Conservation (phyloP, 2,113 vertebrate species). For the Alethe castanea region DNA sequence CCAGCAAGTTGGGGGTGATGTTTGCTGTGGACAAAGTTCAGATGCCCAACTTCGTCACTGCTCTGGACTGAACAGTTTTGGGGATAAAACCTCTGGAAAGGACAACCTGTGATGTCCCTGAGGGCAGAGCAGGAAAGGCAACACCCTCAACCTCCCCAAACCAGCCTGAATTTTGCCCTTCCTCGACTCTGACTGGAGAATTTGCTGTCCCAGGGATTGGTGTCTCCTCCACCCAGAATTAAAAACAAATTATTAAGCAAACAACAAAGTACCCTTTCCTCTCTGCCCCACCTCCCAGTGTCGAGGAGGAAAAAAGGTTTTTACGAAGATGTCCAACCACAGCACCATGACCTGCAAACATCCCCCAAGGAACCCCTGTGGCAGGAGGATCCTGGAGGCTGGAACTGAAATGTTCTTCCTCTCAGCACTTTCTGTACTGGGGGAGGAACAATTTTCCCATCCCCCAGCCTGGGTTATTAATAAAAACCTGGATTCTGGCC, state of each 20-base stretch:
- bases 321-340: neutral
- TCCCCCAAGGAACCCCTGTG: neutral
- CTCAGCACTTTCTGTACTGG: neutral
- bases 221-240: neutral
- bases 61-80: neutral
- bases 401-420: neutral
- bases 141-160: neutral
- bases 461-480: conserved; percentile 2
- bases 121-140: neutral
- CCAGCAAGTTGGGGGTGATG: neutral
- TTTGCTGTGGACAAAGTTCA: neutral
- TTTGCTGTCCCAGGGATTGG: neutral
- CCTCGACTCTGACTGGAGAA: neutral
- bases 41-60: accelerated
- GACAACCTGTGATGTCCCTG: accelerated
- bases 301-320: neutral
- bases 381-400: neutral
- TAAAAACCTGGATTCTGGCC: neutral
- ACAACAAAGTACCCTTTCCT: neutral
- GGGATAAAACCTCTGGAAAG: neutral
- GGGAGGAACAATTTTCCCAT: neutral
- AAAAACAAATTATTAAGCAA: neutral
- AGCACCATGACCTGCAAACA: neutral
- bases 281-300: neutral
- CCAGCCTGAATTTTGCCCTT: neutral